phyloP scores from a whole-genome alignment of 2,797 vertebrate genomes.

The Micropoecilia bifurca region DNA sequence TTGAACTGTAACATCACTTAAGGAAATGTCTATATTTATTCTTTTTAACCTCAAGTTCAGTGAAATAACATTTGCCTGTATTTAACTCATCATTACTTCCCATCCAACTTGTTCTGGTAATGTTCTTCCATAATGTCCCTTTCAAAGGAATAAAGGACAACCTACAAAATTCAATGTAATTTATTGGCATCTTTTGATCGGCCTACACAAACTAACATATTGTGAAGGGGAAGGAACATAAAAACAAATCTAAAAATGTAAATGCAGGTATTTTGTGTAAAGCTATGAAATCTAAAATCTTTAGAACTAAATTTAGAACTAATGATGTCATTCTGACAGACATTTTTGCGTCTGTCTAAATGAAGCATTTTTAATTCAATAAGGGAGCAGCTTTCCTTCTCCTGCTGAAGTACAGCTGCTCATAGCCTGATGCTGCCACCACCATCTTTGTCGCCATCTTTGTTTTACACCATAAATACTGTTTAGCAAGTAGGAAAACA shows the following conservation, averaged over 20 bases:
- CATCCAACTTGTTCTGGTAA: not conserved
- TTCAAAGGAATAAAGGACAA: not conserved
- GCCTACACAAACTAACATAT: not conserved
- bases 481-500: not conserved
- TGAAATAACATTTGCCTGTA: not conserved
- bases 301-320: not conserved
- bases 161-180: too few relatives aligned
- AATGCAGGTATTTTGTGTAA: not conserved
- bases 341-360: not conserved
- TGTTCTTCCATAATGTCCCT: not conserved
- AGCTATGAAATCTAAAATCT: not conserved
- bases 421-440: not conserved
- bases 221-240: not conserved
- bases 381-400: not conserved
- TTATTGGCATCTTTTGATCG: not conserved
- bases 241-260: not conserved
- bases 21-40: too few relatives aligned
- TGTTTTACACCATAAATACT: not conserved
- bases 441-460: not conserved
- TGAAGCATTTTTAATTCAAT: too few relatives aligned
- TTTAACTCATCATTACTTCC: not conserved
- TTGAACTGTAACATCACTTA: not conserved
- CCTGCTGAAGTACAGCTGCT: not conserved
- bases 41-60: not conserved
- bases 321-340: not conserved